A percentile compares a stretch with the other conserved stretches of the same genome.
These are phyloP conservation scores for Corythoichthys intestinalis DNA, from an alignment of 2,113 vertebrate genomes.

Conservation along the genomic window DNA sequence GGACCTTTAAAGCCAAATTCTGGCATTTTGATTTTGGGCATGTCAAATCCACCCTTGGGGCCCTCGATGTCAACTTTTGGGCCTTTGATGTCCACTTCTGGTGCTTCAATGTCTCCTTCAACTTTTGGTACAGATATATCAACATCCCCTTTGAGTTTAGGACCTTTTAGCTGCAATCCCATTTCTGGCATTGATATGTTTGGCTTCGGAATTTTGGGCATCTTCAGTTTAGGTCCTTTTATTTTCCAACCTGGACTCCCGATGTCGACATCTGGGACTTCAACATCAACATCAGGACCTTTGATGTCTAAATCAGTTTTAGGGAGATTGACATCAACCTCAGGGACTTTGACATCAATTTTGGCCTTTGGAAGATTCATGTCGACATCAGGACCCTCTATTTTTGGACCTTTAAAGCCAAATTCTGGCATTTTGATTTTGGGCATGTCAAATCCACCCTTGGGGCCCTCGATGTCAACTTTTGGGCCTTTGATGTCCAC, in stretches of 20 bases:
- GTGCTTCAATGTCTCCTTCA: not conserved
- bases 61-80: no score
- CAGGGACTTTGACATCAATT: constrained; percentile 1
- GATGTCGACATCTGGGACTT: constrained; percentile 3
- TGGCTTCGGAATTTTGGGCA: no score
- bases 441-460: no score
- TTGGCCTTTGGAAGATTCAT: not conserved
- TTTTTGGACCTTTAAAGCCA: no score
- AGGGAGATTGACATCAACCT: not conserved
- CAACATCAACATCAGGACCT: constrained; percentile 9
- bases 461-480: no score
- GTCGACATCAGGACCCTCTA: no score
- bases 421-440: no score
- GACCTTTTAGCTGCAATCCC: not conserved
- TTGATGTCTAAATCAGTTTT: constrained; percentile 8
- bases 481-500: no score
- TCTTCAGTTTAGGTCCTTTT: not conserved
- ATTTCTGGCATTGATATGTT: not conserved
- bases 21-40: no score
- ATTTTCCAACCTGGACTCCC: not conserved
- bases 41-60: no score
- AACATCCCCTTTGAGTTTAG: not conserved
- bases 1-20: no score
- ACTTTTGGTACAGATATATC: not conserved
- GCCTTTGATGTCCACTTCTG: not conserved